Base-by-base conservation (phyloP, 2,113 vertebrate genomes). In the Ameiurus melas region DNA sequence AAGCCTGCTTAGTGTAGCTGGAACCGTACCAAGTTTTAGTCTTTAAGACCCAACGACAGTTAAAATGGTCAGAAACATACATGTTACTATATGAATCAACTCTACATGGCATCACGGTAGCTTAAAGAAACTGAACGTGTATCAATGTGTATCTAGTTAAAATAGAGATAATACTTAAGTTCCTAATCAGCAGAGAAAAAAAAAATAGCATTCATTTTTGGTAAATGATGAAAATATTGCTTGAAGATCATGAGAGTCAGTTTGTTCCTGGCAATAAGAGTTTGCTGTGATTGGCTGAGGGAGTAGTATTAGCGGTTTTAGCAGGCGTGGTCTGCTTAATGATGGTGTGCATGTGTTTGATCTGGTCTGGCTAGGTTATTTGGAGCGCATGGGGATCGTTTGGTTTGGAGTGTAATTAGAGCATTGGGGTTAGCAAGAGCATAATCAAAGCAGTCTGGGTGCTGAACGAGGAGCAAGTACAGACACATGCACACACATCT, bases 321-420 rank as follows among this genome's bases (percentile, higher is more conserved):
- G 90, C 80, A 93, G 94, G 89, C 86, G 87, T 77, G 91, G 92
- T 94, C 91, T 92, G 89, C 17, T 92, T 91, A 93, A 94, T 91
- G 84, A 91, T 89, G 88, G 90, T 88, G 86, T 91, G 84, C 92
- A 92, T 92, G n/a, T 85, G 94, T 92, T 95, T 96, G 95, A 95
- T 95, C 95, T 93, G 91, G 89, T 91, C 91, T 94, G 92, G 82
- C 85, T 55, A 91, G 93, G 94, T 95, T 97, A 95, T 97, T 97
- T 96, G 94, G 93, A 95, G 96, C 94, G 93, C 93, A 91, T 92
- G 94, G 95, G 92, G 93, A 94, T 95, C 94, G 94, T 95, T 93
- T 95, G 91, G 17, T 93, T 86, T 89, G 91, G 90, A 94, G 81
- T 93, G 93, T 95, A 91, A 95, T 93, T 94, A 92, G 92, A 94